These are phyloP conservation scores for Phortica variegata DNA, from an alignment of 1,140 invertebrate species.

Conservation along the genomic window DNA sequence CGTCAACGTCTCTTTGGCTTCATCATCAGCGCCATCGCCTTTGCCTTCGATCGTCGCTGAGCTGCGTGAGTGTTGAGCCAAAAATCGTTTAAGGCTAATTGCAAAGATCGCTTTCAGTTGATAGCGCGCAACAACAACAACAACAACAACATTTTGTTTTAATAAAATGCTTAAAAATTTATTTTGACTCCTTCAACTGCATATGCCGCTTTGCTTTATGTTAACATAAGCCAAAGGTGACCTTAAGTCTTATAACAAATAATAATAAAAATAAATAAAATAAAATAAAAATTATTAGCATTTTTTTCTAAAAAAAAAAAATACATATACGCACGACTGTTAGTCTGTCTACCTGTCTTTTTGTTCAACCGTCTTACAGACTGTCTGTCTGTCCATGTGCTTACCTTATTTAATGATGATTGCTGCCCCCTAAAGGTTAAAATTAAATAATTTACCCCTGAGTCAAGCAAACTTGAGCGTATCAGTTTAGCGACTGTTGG, in stretches of 20 bases:
- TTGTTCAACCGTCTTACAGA: no score
- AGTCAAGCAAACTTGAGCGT: no score
- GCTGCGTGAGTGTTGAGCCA: slow-evolving; percentile 48
- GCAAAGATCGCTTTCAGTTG: slow-evolving; percentile 49
- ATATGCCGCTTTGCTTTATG: no score
- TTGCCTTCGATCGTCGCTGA: no score
- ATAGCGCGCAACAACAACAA: slow-evolving; percentile 28
- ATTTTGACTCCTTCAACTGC: neutral
- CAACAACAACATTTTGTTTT: slow-evolving; percentile 12
- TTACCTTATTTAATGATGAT: slow-evolving; percentile 48
- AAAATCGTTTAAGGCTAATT: slow-evolving; percentile 55
- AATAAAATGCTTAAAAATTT: slow-evolving; percentile 38
- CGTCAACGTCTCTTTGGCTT: no score
- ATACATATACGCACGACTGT: slow-evolving; percentile 4
- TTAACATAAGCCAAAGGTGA: no score
- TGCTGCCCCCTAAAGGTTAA: slow-evolving; percentile 50
- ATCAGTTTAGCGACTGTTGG: no score
- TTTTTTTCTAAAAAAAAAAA: slow-evolving; percentile 14
- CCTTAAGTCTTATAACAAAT: no score
- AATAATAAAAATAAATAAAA: no score
- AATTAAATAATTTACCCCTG: slow-evolving; percentile 53
- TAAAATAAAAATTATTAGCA: no score
- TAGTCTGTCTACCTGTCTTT: no score
- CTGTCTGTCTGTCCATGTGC: neutral
- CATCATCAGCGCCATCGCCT: no score